phyloP scores from a whole-genome alignment of 1,140 invertebrate genomes.

The Pogonomyrmex californicus region DNA sequence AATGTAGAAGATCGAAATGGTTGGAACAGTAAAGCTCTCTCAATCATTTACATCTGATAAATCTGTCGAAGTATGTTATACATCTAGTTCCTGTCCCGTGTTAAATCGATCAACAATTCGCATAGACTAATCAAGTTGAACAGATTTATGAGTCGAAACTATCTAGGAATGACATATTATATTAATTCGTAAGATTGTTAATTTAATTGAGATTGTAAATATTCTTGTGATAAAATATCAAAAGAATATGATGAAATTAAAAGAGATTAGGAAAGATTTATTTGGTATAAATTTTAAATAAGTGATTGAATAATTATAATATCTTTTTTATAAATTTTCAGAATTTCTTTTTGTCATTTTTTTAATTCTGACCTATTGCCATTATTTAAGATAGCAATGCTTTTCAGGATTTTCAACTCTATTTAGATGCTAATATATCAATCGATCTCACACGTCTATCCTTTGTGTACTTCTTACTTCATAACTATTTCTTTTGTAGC shows the following conservation, averaged over 20 bases:
- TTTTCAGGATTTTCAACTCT: too few species aligned
- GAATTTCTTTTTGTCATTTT: neutral
- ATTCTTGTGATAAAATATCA: conserved; percentile 58
- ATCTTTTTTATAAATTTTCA: neutral
- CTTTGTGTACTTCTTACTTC: too few species aligned
- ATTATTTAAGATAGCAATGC: neutral
- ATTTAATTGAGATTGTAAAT: conserved; percentile 67
- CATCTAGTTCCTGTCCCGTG: conserved; percentile 63
- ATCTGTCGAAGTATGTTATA: conserved; percentile 68
- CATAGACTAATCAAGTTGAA: conserved; percentile 79
- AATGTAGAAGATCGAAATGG: conserved; percentile 42
- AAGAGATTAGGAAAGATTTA: neutral
- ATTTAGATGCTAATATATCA: too few species aligned
- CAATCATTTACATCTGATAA: conserved; percentile 66
- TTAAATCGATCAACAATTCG: conserved; percentile 74
- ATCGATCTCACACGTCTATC: too few species aligned
- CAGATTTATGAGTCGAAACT: conserved; percentile 79
- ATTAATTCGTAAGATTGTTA: conserved; percentile 74
- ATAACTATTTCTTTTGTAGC: too few species aligned
- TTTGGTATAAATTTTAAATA: neutral
- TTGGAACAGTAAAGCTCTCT: conserved; percentile 38
- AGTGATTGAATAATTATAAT: neutral
- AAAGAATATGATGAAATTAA: neutral
- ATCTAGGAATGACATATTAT: conserved; percentile 73
- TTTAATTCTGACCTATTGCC: neutral